Conservation (phyloP, 1,140 invertebrate genomes). For the Chymomyza costata region DNA sequence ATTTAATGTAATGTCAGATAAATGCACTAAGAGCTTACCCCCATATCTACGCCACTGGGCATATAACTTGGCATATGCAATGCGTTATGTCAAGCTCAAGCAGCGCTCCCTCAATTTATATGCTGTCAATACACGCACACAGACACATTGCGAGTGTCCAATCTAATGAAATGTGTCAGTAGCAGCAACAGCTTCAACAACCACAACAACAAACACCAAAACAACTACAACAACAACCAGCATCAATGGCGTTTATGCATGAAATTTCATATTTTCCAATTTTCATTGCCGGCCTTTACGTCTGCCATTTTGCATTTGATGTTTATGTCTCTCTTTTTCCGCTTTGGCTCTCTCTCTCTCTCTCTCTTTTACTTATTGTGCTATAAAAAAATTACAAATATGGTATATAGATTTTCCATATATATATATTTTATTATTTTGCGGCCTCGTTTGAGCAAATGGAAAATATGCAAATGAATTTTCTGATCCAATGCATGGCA, state of each 20-base stretch:
- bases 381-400: constrained; percentile 51
- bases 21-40: no score
- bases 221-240: constrained; percentile 9
- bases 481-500: no score
- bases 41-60: no score
- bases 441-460: constrained; percentile 48
- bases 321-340: constrained; percentile 37
- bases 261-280: constrained; percentile 72
- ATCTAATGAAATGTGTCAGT: constrained; percentile 69
- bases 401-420: constrained; percentile 20
- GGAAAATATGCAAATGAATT: constrained; percentile 73
- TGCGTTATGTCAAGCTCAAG: no score
- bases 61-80: no score
- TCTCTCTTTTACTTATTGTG: no score
- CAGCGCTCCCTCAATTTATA: no score
- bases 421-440: constrained; percentile 40
- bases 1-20: no score
- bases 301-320: constrained; percentile 47
- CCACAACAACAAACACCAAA: constrained; percentile 10
- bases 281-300: constrained; percentile 49
- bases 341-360: no score
- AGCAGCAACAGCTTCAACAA: constrained; percentile 29
- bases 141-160: no score
- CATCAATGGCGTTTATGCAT: constrained; percentile 34
- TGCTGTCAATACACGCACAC: no score